Conservation (phyloP, 1,140 invertebrate genomes). For the Bombyx mori region DNA sequence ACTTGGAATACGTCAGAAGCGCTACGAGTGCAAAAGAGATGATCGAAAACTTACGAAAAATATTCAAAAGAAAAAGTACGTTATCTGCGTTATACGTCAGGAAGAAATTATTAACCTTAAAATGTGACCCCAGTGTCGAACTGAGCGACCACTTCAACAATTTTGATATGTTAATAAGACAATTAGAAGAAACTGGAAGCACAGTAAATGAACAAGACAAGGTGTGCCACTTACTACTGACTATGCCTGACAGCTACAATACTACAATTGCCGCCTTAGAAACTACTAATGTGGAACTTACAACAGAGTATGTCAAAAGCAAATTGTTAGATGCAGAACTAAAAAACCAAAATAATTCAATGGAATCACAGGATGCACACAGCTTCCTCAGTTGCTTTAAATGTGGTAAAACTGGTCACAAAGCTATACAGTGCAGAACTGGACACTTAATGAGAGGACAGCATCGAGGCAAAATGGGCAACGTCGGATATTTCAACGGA, state of each 20-base stretch:
- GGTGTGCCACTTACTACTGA: constrained; percentile 6
- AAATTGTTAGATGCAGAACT: constrained; percentile 11
- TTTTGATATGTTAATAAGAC: constrained; percentile 4
- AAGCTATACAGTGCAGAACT: neutral
- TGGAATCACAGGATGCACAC: constrained; percentile 1
- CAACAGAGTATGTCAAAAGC: constrained; percentile 9
- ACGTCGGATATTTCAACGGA: too few species aligned
- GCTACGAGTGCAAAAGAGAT: too few species aligned
- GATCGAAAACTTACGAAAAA: too few species aligned
- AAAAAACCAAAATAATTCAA: constrained; percentile 5
- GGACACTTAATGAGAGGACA: too few species aligned
- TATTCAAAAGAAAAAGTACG: too few species aligned
- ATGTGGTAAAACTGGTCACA: constrained; percentile 1
- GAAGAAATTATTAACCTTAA: neutral
- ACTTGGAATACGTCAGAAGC: too few species aligned
- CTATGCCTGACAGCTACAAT: constrained; percentile 3
- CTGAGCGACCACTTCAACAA: constrained; percentile 3
- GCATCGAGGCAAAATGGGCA: too few species aligned
- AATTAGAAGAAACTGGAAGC: constrained; percentile 3
- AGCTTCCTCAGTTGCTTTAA: neutral
- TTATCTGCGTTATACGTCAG: too few species aligned
- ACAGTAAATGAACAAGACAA: constrained; percentile 7
- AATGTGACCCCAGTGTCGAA: neutral
- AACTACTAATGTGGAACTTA: neutral
- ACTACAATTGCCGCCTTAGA: neutral